Evolutionary conservation across 23 tunicate species (phyloP), one percentile per base, ranked within the genome.

Genomic region (Halocynthia aurantium): DNA sequence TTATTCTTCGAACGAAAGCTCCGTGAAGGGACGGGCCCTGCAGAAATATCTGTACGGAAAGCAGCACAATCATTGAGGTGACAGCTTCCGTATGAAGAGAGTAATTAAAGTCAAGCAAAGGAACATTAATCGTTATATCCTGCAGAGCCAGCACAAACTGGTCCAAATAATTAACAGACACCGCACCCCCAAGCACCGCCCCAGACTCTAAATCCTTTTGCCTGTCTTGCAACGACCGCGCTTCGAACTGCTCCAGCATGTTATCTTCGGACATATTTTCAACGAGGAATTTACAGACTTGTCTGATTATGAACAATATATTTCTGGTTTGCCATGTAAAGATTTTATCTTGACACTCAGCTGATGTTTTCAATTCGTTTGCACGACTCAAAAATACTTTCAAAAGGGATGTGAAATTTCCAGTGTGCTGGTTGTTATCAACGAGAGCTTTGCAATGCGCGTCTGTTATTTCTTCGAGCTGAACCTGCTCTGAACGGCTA

Each of bases 251-350:
- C 22, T 85, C 96, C 50, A 85, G 53, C 52, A 96, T 80, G 49
- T 86, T 96, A 52, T 84, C 90, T 71, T 89, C 99, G 10, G 95
- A 71, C 86, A 89, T 89, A 62, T 96, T 83, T 75, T 96, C 94
- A 57, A 82, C 86, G 22, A 84, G 60, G 80, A 85, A 91, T 65
- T 82, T 82, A 72, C 91, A 85, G 52, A 96, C 52, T 22, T 91
- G 85, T 51, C 95, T 61, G 12, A 96, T 82, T 51, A 96, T 83
- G 78, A 71, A 85, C 53, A 96, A 57, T 2, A 89, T 85, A 81
- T 96, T 96, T 22, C 52, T 40, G 0, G 87, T 61, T 82, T 96
- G 99, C 99, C 99, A 96, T 17, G 84, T 76, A 81, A 89, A 96
- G 15, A 96, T 87, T 52, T 66, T 50, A 81, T 96, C 86, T n/a